Conservation (phyloP, 2,797 vertebrate genomes). For the Moxostoma hubbsi region DNA sequence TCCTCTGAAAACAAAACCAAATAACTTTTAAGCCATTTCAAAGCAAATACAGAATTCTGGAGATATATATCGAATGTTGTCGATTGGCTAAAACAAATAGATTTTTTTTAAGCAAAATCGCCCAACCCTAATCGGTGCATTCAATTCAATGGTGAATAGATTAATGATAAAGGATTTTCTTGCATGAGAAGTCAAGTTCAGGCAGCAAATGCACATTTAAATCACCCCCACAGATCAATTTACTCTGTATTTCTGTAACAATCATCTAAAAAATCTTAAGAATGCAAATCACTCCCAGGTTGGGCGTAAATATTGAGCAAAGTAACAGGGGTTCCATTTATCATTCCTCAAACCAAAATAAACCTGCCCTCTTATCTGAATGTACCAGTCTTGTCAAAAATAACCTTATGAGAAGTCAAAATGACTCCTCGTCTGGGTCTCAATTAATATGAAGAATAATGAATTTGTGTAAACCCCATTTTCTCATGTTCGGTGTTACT, state of each 20-base stretch:
- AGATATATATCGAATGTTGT: too few relatives aligned
- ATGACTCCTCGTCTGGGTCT: not conserved
- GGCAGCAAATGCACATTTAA: too few relatives aligned
- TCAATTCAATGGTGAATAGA: too few relatives aligned
- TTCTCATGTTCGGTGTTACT: conserved; percentile 1
- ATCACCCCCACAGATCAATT: not conserved
- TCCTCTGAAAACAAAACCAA: too few relatives aligned
- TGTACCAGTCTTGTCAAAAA: too few relatives aligned
- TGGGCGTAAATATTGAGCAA: not conserved
- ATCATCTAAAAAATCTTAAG: not conserved
- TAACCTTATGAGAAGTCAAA: not conserved
- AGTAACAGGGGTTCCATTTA: not conserved
- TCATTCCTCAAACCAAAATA: not conserved
- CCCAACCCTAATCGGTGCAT: too few relatives aligned
- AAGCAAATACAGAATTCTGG: too few relatives aligned
- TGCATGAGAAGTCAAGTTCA: too few relatives aligned
- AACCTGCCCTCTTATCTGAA: not conserved
- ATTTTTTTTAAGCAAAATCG: too few relatives aligned
- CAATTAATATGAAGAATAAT: not conserved
- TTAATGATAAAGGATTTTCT: too few relatives aligned
- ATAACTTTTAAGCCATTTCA: too few relatives aligned
- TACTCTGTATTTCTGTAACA: not conserved
- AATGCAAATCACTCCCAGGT: not conserved
- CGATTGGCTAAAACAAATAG: too few relatives aligned
- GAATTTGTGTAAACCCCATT: not conserved